phyloP scores from a whole-genome alignment of 2,113 vertebrate species.

The Paratilapia polleni region DNA sequence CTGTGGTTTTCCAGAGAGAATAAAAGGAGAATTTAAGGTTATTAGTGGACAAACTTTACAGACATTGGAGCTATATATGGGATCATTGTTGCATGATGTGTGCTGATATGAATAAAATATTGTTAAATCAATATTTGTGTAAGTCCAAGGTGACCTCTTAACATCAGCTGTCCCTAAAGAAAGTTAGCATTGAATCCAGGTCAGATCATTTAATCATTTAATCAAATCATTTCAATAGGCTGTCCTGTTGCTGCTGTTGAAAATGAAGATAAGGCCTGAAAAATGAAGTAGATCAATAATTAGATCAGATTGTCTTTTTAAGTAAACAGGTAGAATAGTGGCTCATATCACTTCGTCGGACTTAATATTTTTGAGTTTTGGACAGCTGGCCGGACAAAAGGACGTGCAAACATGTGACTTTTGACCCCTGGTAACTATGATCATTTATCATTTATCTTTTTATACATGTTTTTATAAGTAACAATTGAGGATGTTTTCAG shows the following conservation, averaged over 20 bases:
- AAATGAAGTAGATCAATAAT: background rate
- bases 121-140: background rate
- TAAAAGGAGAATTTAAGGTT: background rate
- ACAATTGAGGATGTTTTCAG: too few relatives aligned
- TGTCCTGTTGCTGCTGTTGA: background rate
- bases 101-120: background rate
- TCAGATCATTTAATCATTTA: background rate
- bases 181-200: accelerated
- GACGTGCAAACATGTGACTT: background rate
- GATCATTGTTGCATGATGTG: background rate
- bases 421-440: too few relatives aligned
- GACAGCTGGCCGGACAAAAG: background rate
- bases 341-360: background rate
- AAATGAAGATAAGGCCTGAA: background rate
- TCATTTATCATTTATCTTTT: too few relatives aligned
- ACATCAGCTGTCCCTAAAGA: background rate
- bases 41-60: background rate
- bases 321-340: background rate
- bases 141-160: background rate
- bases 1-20: background rate
- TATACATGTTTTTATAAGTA: too few relatives aligned
- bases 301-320: background rate
- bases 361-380: background rate
- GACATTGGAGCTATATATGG: accelerated
- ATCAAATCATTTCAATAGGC: accelerated